Percentiles rank a stretch among this genome's conserved stretches.
Conservation (phyloP, 2,113 vertebrate species). For the Naja naja region DNA sequence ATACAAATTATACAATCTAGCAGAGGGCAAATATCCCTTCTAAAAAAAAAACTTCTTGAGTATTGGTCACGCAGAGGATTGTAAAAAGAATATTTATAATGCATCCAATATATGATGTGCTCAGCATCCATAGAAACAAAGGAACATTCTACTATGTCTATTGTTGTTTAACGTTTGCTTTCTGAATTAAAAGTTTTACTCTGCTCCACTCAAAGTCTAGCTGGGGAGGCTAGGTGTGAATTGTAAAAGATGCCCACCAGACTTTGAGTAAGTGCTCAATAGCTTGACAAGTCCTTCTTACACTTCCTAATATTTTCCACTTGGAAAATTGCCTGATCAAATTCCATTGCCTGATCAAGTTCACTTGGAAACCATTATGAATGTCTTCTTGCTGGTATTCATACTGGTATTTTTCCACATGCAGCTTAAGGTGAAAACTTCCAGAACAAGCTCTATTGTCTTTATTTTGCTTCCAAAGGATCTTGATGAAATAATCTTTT, state of each 20-base stretch:
- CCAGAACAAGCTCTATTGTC: neutral
- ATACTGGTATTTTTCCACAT: neutral
- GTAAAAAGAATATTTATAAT: neutral
- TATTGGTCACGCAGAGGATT: neutral
- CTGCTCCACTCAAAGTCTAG: neutral
- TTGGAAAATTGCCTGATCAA: too few relatives aligned
- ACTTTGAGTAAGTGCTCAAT: neutral
- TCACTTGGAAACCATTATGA: neutral
- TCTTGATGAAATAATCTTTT: neutral
- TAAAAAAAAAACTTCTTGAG: neutral
- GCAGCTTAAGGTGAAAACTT: neutral
- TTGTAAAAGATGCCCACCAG: neutral
- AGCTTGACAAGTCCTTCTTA: neutral
- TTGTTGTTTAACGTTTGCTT: neutral
- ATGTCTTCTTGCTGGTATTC: neutral
- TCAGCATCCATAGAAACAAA: neutral
- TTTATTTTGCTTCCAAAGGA: neutral
- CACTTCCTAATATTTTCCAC: neutral
- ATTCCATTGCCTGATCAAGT: neutral
- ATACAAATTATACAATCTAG: neutral
- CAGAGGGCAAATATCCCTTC: neutral
- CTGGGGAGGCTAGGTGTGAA: neutral
- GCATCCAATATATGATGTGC: neutral
- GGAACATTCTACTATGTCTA: neutral
- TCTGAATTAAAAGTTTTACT: neutral